Percentiles rank a stretch among this genome's conserved stretches.
phyloP scores from a whole-genome alignment of 1,140 invertebrate genomes.

The Drosophila lacteicornis region DNA sequence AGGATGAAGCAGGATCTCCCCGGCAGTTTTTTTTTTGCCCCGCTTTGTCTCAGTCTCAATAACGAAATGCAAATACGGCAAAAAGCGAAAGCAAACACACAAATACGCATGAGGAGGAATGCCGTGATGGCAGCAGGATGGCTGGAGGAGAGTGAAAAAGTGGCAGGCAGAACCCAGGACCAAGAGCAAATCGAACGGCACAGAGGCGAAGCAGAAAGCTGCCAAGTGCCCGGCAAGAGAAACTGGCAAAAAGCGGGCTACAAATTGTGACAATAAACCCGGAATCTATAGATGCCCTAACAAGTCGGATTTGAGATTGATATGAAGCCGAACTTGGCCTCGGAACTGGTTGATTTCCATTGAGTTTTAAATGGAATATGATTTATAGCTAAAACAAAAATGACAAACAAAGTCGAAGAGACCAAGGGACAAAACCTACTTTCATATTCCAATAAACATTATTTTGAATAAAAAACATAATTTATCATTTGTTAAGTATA shows the following conservation, averaged over 20 bases:
- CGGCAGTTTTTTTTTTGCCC: constrained; percentile 24
- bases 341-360: too few species aligned
- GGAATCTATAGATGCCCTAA: constrained; percentile 28
- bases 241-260: constrained; percentile 24
- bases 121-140: background rate
- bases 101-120: constrained; percentile 61
- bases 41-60: constrained; percentile 82
- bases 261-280: constrained; percentile 24
- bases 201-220: constrained; percentile 54
- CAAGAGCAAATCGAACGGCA: constrained; percentile 66
- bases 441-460: too few species aligned
- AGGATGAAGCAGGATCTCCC: constrained; percentile 28
- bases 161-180: constrained; percentile 14
- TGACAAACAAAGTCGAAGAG: too few species aligned
- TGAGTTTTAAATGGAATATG: too few species aligned
- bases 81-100: constrained; percentile 81
- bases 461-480: too few species aligned
- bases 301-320: constrained; percentile 5
- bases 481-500: too few species aligned
- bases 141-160: constrained; percentile 12
- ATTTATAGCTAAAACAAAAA: too few species aligned
- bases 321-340: too few species aligned
- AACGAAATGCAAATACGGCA: constrained; percentile 81
- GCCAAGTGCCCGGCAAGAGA: constrained; percentile 60
- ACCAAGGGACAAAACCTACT: too few species aligned